A percentile compares a stretch with the other conserved stretches of the same genome.
phyloP scores from a whole-genome alignment of 2,113 vertebrate genomes.

The Triplophysa siluroides region DNA sequence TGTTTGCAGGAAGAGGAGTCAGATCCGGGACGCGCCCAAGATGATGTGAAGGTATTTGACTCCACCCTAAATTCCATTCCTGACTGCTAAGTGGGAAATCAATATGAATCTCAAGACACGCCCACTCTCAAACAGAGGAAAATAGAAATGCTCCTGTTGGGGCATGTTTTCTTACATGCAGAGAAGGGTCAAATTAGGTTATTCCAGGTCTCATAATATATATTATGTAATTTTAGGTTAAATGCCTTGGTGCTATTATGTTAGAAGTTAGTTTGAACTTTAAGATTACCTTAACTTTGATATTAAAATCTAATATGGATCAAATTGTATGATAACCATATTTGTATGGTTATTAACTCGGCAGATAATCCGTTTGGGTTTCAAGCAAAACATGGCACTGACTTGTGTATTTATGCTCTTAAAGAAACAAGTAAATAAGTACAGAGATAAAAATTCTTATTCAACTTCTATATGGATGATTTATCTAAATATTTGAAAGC shows the following conservation, averaged over 20 bases:
- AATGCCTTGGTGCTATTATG: not conserved
- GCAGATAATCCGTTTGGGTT: no score
- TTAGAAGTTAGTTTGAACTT: not conserved
- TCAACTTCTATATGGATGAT: no score
- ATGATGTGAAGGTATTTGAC: conserved; percentile 92
- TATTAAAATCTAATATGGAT: no score
- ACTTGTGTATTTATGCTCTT: no score
- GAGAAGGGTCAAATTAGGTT: not conserved
- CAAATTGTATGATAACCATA: no score
- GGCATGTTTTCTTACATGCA: conserved; percentile 7
- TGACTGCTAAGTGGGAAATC: conserved; percentile 7
- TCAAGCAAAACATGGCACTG: no score
- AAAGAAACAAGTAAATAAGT: no score
- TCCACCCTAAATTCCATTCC: conserved; percentile 1
- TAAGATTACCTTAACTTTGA: no score
- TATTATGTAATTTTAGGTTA: not conserved
- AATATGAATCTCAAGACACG: not conserved
- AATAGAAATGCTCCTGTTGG: not conserved
- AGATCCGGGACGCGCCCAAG: conserved; percentile 92
- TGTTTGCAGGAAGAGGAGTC: conserved; percentile 97
- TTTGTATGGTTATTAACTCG: no score
- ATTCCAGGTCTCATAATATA: not conserved
- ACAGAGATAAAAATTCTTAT: no score
- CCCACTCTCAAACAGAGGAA: not conserved
- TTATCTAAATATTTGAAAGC: no score